Conservation (phyloP, 2,113 vertebrate species). For the Neogobius melanostomus region DNA sequence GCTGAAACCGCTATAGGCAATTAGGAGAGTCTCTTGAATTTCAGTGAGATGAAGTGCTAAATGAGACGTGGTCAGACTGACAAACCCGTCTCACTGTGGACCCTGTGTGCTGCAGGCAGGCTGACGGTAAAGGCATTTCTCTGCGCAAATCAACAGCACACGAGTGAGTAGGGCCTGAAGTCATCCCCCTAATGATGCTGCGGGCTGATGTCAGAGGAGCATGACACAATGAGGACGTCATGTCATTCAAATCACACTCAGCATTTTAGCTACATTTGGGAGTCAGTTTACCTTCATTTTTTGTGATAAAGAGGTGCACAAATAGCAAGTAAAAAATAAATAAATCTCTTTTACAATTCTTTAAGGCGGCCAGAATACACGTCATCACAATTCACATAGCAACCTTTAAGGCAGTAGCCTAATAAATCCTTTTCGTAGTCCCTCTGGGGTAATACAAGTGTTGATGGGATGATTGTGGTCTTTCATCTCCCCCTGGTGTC, state of each 20-base stretch:
- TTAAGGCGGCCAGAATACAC: too few species aligned
- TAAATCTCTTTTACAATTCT: too few species aligned
- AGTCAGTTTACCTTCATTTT: constrained; percentile 27
- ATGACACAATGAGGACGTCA: constrained; percentile 66
- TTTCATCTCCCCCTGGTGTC: too few species aligned
- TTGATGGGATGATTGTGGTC: too few species aligned
- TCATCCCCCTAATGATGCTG: constrained; percentile 63
- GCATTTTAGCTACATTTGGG: constrained; percentile 21
- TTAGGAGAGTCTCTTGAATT: constrained; percentile 68
- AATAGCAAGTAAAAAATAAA: too few species aligned
- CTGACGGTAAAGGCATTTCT: constrained; percentile 48
- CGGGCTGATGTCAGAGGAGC: constrained; percentile 56
- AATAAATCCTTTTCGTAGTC: too few species aligned
- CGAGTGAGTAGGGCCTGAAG: constrained; percentile 48
- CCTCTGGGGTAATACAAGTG: too few species aligned
- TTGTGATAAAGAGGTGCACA: too few species aligned
- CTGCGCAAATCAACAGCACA: constrained; percentile 59
- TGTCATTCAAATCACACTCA: constrained; percentile 52
- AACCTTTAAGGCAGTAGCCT: too few species aligned
- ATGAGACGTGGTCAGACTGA: constrained; percentile 72
- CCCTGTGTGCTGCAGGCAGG: constrained; percentile 47
- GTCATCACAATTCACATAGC: too few species aligned
- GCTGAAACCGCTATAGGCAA: constrained; percentile 65
- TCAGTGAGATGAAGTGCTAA: constrained; percentile 66
- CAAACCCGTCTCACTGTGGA: constrained; percentile 59